Base-by-base conservation (phyloP, 2,888 invertebrate species). In the Perithous albicinctus region DNA sequence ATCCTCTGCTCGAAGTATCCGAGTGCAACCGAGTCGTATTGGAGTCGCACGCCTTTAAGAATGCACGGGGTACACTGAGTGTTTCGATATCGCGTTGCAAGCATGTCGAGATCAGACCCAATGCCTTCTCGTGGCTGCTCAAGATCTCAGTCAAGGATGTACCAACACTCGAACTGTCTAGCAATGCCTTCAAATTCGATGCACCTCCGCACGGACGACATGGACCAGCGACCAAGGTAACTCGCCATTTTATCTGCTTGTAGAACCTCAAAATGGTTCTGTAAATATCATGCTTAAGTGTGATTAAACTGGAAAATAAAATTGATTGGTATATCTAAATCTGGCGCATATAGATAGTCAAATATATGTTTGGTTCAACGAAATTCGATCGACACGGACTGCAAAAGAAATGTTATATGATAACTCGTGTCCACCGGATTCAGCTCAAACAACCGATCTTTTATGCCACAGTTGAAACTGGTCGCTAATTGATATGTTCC, bases 81-180 rank as follows among this genome's bases (percentile, higher is more conserved):
- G 94, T 95, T 41, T 94, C 94, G 81, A 94, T 96, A 87, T 93
- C 93, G 67, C 93, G 94, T 81, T 95, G 95, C 88, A 93, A 93
- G 76, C 93, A 93, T 86, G 95, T 96, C 12, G 93, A 94, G 20
- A 93, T 96, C 82, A 95, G 95, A 87, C 94, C 94, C 20, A 94
- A 94, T 61, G 94, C 96, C 0, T 96, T 96, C 88, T 95, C 95
- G 41, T 95, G 96, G 94, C 93, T 96, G 35, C 93, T 95, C 61
- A 94, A 94, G 80, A 94, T 96, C 89, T 93, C 92, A 74, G 94
- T 96, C 83, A 93, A 89, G 78, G 94, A 95, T 84, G 95, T 96
- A 15, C 90, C 90, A 4, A 92, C 93, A 29, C 91, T 96, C 67
- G 93, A 94, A 73, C 92, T 96, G 41, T 93, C 94, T 20, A 93